Evolutionary conservation across 2,888 invertebrate genomes (phyloP).

Genomic region (Lottia gigantea): DNA sequence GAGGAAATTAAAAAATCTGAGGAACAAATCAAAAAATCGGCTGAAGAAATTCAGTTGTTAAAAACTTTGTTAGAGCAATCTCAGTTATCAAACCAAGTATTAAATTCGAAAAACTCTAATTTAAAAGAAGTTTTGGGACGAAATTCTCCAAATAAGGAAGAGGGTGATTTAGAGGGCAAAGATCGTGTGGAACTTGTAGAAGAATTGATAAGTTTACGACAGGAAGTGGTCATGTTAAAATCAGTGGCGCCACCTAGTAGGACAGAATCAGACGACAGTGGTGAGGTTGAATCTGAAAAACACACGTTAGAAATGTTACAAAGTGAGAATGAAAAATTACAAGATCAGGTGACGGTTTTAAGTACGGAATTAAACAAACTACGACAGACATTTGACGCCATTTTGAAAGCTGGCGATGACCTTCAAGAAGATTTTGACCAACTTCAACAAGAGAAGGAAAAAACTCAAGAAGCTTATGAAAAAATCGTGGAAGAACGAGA

Average conservation of each 20-base stretch:
- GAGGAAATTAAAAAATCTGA: not conserved
- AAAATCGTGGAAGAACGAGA: conserved; percentile 40
- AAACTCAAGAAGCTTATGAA: conserved; percentile 42
- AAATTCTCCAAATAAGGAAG: not conserved
- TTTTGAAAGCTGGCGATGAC: conserved; percentile 55
- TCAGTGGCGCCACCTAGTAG: not conserved
- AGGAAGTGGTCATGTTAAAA: not conserved
- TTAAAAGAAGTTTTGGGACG: not conserved
- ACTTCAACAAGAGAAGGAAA: conserved; percentile 32
- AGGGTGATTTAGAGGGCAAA: not conserved
- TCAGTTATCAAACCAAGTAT: not conserved
- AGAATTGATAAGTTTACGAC: not conserved
- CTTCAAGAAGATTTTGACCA: conserved; percentile 46
- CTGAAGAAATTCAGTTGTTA: not conserved
- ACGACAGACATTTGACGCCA: conserved; percentile 43
- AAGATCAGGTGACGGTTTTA: conserved; percentile 32
- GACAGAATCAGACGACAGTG: not conserved
- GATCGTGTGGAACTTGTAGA: not conserved
- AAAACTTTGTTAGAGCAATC: not conserved
- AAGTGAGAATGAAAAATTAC: conserved; percentile 35
- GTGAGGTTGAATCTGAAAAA: not conserved
- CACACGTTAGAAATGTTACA: conserved; percentile 15
- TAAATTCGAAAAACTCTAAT: not conserved
- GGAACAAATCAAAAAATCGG: too few species aligned
- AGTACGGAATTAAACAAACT: conserved; percentile 49